These are phyloP conservation scores for Struthidea cinerea DNA, from an alignment of 2,113 vertebrate species.

Conservation along the genomic window DNA sequence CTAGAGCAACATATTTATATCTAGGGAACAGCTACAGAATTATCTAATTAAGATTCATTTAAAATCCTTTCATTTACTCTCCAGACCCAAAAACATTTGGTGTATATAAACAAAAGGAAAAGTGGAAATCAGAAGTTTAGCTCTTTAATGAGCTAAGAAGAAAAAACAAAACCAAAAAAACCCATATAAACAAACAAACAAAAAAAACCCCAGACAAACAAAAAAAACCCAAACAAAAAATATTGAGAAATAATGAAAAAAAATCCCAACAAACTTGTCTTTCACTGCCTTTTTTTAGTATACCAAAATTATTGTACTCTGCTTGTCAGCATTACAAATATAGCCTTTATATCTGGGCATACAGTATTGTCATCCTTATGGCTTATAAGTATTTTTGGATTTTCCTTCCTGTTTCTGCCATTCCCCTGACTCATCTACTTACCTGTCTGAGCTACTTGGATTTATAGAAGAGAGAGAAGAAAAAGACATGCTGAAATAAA, in stretches of 20 bases:
- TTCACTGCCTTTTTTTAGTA: neutral
- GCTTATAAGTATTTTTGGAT: neutral
- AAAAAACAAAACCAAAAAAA: too few relatives aligned
- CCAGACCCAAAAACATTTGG: neutral
- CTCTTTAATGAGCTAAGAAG: neutral
- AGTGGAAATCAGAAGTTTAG: neutral
- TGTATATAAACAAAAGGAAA: neutral
- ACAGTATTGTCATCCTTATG: neutral
- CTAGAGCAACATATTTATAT: neutral
- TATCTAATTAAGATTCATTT: neutral
- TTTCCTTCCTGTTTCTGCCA: neutral
- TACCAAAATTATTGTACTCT: neutral
- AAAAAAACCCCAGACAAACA: neutral
- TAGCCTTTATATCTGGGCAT: neutral
- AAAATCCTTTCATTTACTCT: neutral
- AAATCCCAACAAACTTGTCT: fast-evolving
- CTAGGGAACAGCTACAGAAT: neutral
- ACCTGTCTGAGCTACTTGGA: neutral
- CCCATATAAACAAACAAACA: neutral
- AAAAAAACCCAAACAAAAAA: neutral
- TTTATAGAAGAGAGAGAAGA: neutral
- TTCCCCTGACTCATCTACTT: neutral
- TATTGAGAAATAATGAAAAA: neutral
- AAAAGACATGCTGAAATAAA: neutral
- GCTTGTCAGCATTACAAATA: neutral